These are phyloP conservation scores for Tholera decimalis DNA, from an alignment of 2,888 invertebrate genomes.

Conservation along the genomic window DNA sequence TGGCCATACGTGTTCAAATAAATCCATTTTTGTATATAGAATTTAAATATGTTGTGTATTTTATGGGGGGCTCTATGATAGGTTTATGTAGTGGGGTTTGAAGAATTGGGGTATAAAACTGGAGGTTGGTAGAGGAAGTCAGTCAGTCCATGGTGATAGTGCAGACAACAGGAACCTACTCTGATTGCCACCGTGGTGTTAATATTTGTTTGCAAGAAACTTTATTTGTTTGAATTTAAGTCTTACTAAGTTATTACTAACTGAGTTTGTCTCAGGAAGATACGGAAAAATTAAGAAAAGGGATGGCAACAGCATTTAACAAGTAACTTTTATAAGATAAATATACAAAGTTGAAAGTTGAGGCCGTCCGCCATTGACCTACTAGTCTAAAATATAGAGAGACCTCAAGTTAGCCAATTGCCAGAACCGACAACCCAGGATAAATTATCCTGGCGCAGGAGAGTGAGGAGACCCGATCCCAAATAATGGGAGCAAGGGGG, in stretches of 20 bases:
- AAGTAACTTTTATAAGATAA: not conserved
- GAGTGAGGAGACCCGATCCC: too few species aligned
- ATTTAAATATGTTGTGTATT: constrained; percentile 46
- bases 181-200: too few species aligned
- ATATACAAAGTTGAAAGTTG: not conserved
- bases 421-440: too few species aligned
- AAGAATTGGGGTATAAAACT: constrained; percentile 17
- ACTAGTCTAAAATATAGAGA: too few species aligned
- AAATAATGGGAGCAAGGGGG: too few species aligned
- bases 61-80: constrained; percentile 46
- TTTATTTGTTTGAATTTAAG: too few species aligned
- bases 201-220: not conserved
- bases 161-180: too few species aligned
- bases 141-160: not conserved
- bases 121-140: not conserved
- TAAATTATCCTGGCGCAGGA: too few species aligned
- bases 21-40: constrained; percentile 52
- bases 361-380: too few species aligned
- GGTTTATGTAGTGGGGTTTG: constrained; percentile 22
- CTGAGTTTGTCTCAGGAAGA: not conserved
- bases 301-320: too few species aligned
- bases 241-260: not conserved
- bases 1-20: constrained; percentile 52
- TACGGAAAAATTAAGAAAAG: not conserved
- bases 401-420: too few species aligned